phyloP scores from a whole-genome alignment of 92 coral and sea anemone genomes.

The Pocillopora grandis region DNA sequence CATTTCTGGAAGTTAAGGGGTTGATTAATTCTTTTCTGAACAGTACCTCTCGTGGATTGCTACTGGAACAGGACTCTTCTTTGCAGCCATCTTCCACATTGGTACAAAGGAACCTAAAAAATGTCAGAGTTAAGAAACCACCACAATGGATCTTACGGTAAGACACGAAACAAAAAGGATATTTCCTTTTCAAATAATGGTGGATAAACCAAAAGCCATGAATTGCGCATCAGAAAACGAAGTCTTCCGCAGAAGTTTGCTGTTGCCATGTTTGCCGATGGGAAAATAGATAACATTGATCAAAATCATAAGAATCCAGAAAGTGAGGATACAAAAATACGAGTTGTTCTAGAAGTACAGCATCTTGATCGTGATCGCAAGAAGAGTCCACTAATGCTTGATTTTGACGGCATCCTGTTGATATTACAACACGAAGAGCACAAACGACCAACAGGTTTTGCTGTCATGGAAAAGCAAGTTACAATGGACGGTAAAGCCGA shows the following conservation, averaged over 20 bases:
- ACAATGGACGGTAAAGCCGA: not conserved
- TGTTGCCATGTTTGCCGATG: not conserved
- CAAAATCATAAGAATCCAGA: not conserved
- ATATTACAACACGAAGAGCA: not conserved
- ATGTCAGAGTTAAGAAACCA: not conserved
- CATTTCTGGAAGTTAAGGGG: not conserved
- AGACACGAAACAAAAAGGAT: too few relatives aligned
- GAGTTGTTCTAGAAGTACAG: not conserved
- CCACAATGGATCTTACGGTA: too few relatives aligned
- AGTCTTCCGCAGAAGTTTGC: conserved; percentile 2
- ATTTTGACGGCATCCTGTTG: not conserved
- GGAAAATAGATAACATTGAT: too few relatives aligned
- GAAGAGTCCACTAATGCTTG: conserved; percentile 2
- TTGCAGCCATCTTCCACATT: not conserved
- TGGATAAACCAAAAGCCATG: not conserved
- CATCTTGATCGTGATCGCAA: conserved; percentile 16
- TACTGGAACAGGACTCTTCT: conserved; percentile 18
- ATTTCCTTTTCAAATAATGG: too few relatives aligned
- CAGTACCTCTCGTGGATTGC: conserved; percentile 9
- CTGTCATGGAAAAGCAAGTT: not conserved
- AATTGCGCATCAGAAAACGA: not conserved
- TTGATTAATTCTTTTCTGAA: too few relatives aligned
- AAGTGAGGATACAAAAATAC: not conserved
- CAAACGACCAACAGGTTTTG: not conserved
- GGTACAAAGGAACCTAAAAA: conserved; percentile 6